Percentiles rank a stretch among this genome's conserved stretches.
phyloP scores from a whole-genome alignment of 2,113 vertebrate species.

The Apodemus sylvaticus region DNA sequence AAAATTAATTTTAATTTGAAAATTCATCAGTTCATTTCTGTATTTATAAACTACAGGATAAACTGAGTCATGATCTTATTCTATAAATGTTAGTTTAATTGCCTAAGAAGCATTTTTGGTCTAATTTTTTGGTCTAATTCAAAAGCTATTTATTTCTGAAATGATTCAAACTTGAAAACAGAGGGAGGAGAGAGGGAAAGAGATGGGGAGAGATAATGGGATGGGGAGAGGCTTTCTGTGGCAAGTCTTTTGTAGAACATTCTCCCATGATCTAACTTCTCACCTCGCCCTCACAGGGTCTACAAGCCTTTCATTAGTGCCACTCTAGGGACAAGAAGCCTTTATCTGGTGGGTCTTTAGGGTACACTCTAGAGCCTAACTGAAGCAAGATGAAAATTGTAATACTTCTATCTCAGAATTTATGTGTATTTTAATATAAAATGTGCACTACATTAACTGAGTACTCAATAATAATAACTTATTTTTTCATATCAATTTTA shows the following conservation, averaged over 20 bases:
- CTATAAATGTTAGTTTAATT: conserved; percentile 38
- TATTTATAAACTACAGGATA: conserved; percentile 21
- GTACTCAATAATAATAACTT: neutral
- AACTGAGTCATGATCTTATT: neutral
- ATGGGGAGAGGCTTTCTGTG: neutral
- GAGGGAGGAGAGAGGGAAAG: too few relatives aligned
- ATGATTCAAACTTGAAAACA: conserved; percentile 12
- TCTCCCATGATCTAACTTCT: neutral
- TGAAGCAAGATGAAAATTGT: neutral
- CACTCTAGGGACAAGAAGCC: neutral
- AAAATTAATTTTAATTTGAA: conserved; percentile 45
- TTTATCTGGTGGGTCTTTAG: neutral
- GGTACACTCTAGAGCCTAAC: neutral
- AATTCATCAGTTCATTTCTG: neutral
- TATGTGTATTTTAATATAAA: conserved; percentile 18
- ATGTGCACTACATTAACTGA: neutral
- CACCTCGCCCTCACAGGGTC: neutral
- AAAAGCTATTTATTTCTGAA: conserved; percentile 3
- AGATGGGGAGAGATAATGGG: too few relatives aligned
- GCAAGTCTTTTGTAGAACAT: neutral
- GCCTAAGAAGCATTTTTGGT: conserved; percentile 35
- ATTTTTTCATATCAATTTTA: neutral
- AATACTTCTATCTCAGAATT: conserved; percentile 23
- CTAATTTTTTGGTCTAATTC: neutral
- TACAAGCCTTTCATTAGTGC: neutral